phyloP scores from a whole-genome alignment of 2,888 invertebrate species.

The Microplitis manilae region DNA sequence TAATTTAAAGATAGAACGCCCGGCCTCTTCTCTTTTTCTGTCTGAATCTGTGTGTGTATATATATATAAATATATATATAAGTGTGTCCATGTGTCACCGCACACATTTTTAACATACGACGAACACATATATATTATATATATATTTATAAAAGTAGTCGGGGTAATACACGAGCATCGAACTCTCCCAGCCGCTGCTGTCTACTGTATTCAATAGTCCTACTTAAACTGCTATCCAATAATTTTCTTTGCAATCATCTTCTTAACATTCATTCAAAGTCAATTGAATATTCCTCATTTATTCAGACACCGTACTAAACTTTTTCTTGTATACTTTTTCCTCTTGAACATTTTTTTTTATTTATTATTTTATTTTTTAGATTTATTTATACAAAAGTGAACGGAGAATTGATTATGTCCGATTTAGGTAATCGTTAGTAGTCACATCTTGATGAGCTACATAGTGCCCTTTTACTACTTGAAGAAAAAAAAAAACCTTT shows the following conservation, averaged over 20 bases:
- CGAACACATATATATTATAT: conserved; percentile 11
- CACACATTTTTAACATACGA: conserved; percentile 18
- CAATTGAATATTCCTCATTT: conserved; percentile 17
- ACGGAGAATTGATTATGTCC: conserved; percentile 18
- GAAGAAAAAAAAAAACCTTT: conserved; percentile 2
- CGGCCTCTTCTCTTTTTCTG: conserved; percentile 17
- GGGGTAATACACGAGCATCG: conserved; percentile 23
- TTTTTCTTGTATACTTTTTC: background rate
- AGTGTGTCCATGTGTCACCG: background rate
- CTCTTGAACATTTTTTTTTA: background rate
- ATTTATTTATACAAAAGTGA: conserved; percentile 13
- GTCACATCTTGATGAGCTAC: conserved; percentile 17
- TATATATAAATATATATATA: background rate
- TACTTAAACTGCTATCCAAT: conserved; percentile 17
- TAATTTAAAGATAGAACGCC: conserved; percentile 43
- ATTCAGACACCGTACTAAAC: conserved; percentile 10
- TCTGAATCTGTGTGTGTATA: background rate
- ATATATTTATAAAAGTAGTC: background rate
- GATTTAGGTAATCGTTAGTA: conserved; percentile 20
- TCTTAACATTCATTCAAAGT: background rate
- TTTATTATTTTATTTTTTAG: background rate
- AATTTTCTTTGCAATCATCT: conserved; percentile 5
- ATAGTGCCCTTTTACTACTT: conserved; percentile 6
- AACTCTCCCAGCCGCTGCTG: conserved; percentile 19
- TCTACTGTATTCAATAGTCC: conserved; percentile 11